Percentiles rank a stretch among this genome's conserved stretches.
Evolutionary conservation across 2,113 vertebrate genomes (phyloP).

Genomic region (Fulmarus glacialis): DNA sequence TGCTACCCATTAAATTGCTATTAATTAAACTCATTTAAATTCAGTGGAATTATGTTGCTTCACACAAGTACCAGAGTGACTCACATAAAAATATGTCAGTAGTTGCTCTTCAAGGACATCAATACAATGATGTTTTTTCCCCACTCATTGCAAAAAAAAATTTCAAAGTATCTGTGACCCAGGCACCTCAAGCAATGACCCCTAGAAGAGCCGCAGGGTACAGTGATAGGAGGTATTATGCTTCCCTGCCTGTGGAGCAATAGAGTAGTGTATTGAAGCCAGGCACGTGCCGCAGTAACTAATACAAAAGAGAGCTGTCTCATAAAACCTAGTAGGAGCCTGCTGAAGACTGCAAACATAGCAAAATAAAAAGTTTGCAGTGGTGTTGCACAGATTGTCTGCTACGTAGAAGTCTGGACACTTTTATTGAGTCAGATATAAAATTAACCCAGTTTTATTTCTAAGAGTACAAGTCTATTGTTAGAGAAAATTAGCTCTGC

Average conservation of each 20-base stretch:
- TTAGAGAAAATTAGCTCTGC: background rate
- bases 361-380: background rate
- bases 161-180: background rate
- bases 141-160: no score
- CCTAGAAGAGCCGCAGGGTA: background rate
- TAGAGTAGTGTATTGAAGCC: background rate
- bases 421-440: background rate
- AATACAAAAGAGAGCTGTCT: background rate
- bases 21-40: constrained; percentile 12
- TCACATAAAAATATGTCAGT: background rate
- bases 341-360: background rate
- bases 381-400: background rate
- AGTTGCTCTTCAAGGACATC: background rate
- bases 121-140: background rate
- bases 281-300: background rate
- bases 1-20: background rate
- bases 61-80: background rate
- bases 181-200: background rate
- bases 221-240: background rate
- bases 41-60: background rate
- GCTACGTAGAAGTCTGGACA: background rate
- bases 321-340: background rate
- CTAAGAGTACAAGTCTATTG: background rate
- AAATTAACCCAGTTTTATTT: background rate
- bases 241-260: background rate